Evolutionary conservation across 2,797 vertebrate genomes (phyloP), one percentile per base, ranked within the genome.

Genomic region (Sebastes minor): DNA sequence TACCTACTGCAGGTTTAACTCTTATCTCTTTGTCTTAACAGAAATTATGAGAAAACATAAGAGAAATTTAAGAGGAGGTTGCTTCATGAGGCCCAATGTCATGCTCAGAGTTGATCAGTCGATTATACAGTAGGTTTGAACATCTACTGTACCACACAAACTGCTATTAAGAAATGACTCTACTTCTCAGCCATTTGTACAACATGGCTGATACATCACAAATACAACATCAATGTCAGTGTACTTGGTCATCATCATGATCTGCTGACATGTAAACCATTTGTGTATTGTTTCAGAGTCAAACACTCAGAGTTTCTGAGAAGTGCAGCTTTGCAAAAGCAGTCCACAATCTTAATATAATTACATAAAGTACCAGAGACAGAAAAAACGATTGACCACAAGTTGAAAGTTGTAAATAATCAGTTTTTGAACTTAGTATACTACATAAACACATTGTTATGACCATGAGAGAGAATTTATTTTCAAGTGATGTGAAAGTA

Each of bases 391-490:
- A 77, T 64, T 6, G 7, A 11, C 79, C 61, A 10, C 68, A 73
- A 71, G 20, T 53, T 65, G 32, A 70, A 74, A 67, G 63, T 61
- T 83, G 70, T 70, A 83, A 86, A 76, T 59, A 81, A 64, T 84
- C 42, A 0, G 2, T 53, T 61, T 83, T 79, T 84, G 42, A 88
- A 74, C 42, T 64, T 35, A 53, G 22, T 76, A 5, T 56, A 57
- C 67, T 53, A 53, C 63, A 71, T 49, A 57, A 23, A 76, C 30
- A 16, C 25, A 30, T 52, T 80, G 59, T 74, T 71, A 73, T 86
- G 74, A 86, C 6, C 59, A 46, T 22, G 42, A 80, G 49, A 56
- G 32, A 42, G 46, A 56, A 65, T 88, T 86, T 74, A 75, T 70
- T 76, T 83, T 71, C 59, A 76, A 80, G 57, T 55, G 49, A 77